Evolutionary conservation across 2,888 invertebrate species (phyloP).

Genomic region (Papilio demoleus): DNA sequence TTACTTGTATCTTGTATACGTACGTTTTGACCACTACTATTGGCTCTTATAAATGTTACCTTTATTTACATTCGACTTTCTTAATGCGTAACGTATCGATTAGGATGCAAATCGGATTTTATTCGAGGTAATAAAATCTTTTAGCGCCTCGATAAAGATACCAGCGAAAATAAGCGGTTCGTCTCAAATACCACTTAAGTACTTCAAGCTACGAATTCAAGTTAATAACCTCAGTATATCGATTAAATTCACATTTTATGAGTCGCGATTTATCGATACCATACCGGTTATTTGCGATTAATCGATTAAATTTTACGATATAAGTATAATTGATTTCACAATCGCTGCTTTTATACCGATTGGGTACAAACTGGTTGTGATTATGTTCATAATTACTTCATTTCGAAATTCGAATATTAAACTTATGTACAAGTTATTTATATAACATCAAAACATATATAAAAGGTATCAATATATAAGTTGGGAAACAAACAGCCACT

Average conservation of each 20-base stretch:
- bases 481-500: no score
- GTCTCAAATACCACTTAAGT: conserved; percentile 43
- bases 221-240: conserved; percentile 46
- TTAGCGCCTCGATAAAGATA: conserved; percentile 33
- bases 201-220: conserved; percentile 50
- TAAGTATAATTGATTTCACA: conserved; percentile 60
- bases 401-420: not conserved
- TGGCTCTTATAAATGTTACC: no score
- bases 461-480: no score
- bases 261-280: conserved; percentile 57
- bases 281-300: conserved; percentile 53
- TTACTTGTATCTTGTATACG: no score
- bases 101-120: conserved; percentile 30
- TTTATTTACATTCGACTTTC: no score
- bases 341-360: conserved; percentile 43
- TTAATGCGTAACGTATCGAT: no score
- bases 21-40: no score
- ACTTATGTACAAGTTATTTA: no score
- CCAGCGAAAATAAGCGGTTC: conserved; percentile 30
- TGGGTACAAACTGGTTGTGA: conserved; percentile 27
- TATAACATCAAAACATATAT: no score
- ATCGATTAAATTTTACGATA: conserved; percentile 49
- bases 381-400: not conserved
- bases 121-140: conserved; percentile 32
- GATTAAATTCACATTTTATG: conserved; percentile 58